Evolutionary conservation across 1,140 invertebrate species (phyloP), one percentile per base, ranked within the genome.

Genomic region (Hylyphantes graminicola): DNA sequence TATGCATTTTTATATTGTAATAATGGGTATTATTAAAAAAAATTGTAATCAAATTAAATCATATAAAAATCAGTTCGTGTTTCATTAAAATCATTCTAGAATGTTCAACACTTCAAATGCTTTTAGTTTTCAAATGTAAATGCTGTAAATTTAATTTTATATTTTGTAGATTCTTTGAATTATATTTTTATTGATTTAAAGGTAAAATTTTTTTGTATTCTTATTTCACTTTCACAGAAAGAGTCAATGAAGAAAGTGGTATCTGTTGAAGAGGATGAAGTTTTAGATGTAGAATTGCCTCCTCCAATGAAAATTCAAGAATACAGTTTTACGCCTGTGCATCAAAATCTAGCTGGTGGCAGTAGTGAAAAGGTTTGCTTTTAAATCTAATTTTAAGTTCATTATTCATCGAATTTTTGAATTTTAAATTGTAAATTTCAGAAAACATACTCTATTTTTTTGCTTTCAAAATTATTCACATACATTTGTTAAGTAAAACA

Each of bases 221-320:
- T 67, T 67, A 67, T 19, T 19, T 15, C 17, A 35, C 55, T n/a
- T 54, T 63, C 54, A 55, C 57, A 83, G 81, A 65, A 17, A 65
- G 72, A 83, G 3, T 51, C 59, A 13, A 64, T 15, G 10, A 85
- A 85, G 48, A 85, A 77, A 54, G 54, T 13, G 0, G 15, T 83
- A 19, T 59, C 82, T 53, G 87, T 87, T 61, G 93, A 93, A 65
- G 94, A 96, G 87, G 94, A 94, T 86, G 94, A 93, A 83, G 94
- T 93, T 54, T 92, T 94, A 55, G 93, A 94, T 85, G 92, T 96
- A 0, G 96, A 97, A 91, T 90, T 98, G 87, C 96, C 96, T 54
- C 97, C 97, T 48, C 96, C 97, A 4, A 98, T 98, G 96, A 96
- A 96, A 89, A 96, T 97, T 7, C 96, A 98, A 87, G 94, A 96